phyloP scores from a whole-genome alignment of 1,140 invertebrate genomes.

The Drosophila pseudoananassae region DNA sequence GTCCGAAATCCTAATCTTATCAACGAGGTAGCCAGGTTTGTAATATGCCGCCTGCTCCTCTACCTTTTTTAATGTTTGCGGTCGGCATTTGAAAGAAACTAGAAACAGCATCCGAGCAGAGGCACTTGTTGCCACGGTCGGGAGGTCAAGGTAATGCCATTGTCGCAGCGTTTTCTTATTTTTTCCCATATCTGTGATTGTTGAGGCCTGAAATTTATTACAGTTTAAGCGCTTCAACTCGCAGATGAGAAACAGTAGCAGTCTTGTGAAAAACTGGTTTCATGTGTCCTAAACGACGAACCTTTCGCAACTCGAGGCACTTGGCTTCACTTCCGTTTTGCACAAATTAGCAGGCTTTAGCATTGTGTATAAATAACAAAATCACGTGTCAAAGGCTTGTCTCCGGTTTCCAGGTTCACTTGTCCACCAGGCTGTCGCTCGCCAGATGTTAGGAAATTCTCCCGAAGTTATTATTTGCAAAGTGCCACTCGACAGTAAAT shows the following conservation, averaged over 20 bases:
- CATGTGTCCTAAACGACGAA: constrained; percentile 20
- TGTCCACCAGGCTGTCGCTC: constrained; percentile 13
- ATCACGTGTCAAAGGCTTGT: constrained; percentile 57
- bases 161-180: background rate
- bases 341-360: constrained; percentile 43
- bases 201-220: constrained; percentile 1
- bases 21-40: constrained; percentile 12
- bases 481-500: constrained; percentile 62
- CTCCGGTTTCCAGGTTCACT: constrained; percentile 28
- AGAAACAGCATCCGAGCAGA: constrained; percentile 14
- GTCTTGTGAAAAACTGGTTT: constrained; percentile 30
- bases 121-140: constrained; percentile 32
- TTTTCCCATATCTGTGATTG: constrained; percentile 13
- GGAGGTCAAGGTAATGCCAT: constrained; percentile 49
- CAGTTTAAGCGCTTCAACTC: constrained; percentile 3
- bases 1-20: constrained; percentile 59
- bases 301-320: constrained; percentile 19
- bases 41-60: constrained; percentile 25
- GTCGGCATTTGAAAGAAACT: constrained; percentile 46
- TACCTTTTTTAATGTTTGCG: constrained; percentile 29
- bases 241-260: background rate
- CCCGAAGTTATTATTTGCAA: constrained; percentile 49
- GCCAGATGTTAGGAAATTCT: constrained; percentile 58
- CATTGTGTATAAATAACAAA: constrained; percentile 45
- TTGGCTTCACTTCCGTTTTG: constrained; percentile 40